These are phyloP conservation scores for Sapajus apella DNA, from an alignment of 2,113 vertebrate species.

Conservation along the genomic window DNA sequence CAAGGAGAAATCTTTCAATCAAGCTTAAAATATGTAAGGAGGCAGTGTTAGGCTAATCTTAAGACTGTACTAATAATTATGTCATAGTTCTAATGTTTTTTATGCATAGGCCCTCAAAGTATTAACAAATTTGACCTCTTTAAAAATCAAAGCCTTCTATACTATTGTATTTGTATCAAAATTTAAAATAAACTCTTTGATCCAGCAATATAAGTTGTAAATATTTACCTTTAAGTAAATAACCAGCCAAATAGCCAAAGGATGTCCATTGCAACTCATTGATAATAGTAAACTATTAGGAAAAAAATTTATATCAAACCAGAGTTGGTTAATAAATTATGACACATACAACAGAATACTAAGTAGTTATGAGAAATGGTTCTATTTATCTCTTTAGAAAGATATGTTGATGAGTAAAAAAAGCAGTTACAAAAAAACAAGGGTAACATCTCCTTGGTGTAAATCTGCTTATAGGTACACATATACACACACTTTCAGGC, in stretches of 20 bases:
- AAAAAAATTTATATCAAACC: not conserved
- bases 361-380: not conserved
- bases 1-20: not conserved
- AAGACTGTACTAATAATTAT: not conserved
- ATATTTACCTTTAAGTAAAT: constrained; percentile 5
- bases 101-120: not conserved
- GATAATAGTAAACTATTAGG: not conserved
- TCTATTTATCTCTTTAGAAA: not conserved
- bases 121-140: not conserved
- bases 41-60: not conserved
- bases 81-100: not conserved
- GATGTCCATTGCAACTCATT: not conserved
- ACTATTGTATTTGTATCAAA: not conserved
- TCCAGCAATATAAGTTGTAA: not conserved
- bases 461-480: not conserved
- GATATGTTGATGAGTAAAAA: not conserved
- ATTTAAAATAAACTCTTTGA: not conserved
- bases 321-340: not conserved
- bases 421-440: not conserved
- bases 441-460: no score
- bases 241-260: not conserved
- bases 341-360: not conserved
- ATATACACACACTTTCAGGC: not conserved
- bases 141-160: not conserved
- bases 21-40: not conserved